These are phyloP conservation scores for Aplysina aerophoba DNA, from an alignment of 37 sponge, comb jelly and placozoan genomes.

Conservation along the genomic window DNA sequence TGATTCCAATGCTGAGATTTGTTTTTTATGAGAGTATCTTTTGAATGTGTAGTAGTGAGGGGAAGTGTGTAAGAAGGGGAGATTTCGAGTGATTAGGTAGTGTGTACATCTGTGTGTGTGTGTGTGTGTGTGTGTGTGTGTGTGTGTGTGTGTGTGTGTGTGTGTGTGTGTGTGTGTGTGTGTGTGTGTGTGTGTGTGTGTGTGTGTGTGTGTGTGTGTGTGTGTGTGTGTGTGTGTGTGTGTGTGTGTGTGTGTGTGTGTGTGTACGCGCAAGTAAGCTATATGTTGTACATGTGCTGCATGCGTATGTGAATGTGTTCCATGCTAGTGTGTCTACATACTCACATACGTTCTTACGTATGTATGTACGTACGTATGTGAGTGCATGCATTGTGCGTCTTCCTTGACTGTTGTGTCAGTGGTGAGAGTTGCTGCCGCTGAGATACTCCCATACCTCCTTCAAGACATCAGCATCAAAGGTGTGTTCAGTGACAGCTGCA, in stretches of 20 bases:
- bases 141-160: too few species aligned
- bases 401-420: slow-evolving; percentile 36
- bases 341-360: neutral
- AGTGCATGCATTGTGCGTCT: neutral
- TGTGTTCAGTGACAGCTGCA: slow-evolving; percentile 5
- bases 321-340: neutral
- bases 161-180: too few species aligned
- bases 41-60: neutral
- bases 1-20: slow-evolving; percentile 96
- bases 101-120: too few species aligned
- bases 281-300: neutral
- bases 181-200: too few species aligned
- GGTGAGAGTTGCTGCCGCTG: slow-evolving; percentile 95
- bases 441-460: slow-evolving; percentile 91
- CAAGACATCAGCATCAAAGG: slow-evolving; percentile 89
- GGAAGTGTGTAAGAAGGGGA: neutral
- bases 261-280: neutral
- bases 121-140: too few species aligned
- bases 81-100: neutral
- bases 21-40: slow-evolving; percentile 88
- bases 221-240: neutral
- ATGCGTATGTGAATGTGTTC: neutral
- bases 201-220: too few species aligned
- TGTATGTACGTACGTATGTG: neutral
- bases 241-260: slow-evolving; percentile 1